Evolutionary conservation across 1,140 invertebrate species (phyloP).

Genomic region (Drosophila watanabei): DNA sequence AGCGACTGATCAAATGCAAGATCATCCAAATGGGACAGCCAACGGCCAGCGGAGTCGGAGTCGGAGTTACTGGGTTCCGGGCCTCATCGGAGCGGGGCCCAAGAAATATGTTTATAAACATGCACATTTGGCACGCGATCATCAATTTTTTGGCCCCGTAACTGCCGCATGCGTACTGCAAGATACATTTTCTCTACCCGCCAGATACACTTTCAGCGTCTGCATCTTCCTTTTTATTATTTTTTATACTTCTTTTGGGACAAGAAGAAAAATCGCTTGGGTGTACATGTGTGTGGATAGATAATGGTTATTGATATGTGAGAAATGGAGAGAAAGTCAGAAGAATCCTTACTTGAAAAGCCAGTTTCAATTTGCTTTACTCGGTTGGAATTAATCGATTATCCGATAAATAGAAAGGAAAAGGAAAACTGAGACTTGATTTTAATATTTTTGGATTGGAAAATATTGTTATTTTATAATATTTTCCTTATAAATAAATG

Average conservation of each 20-base stretch:
- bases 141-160: conserved; percentile 69
- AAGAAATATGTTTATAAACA: conserved; percentile 83
- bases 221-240: conserved; percentile 49
- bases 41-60: conserved; percentile 12
- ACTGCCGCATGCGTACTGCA: conserved; percentile 64
- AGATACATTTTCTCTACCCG: conserved; percentile 61
- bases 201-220: conserved; percentile 61
- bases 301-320: conserved; percentile 48
- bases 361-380: conserved; percentile 28
- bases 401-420: conserved; percentile 37
- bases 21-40: conserved; percentile 76
- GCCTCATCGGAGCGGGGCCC: conserved; percentile 9
- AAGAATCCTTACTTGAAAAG: conserved; percentile 30
- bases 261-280: conserved; percentile 32
- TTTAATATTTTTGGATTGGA: not conserved
- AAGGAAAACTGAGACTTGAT: conserved; percentile 6
- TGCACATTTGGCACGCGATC: conserved; percentile 82
- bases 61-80: conserved; percentile 22
- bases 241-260: conserved; percentile 6
- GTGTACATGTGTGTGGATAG: conserved; percentile 30
- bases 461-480: not conserved
- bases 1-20: conserved; percentile 83
- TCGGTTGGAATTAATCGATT: not conserved
- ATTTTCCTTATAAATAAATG: not conserved
- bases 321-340: conserved; percentile 44